Evolutionary conservation across 2,888 invertebrate species (phyloP), one percentile per base, ranked within the genome.

Genomic region (Agriotes lineatus): DNA sequence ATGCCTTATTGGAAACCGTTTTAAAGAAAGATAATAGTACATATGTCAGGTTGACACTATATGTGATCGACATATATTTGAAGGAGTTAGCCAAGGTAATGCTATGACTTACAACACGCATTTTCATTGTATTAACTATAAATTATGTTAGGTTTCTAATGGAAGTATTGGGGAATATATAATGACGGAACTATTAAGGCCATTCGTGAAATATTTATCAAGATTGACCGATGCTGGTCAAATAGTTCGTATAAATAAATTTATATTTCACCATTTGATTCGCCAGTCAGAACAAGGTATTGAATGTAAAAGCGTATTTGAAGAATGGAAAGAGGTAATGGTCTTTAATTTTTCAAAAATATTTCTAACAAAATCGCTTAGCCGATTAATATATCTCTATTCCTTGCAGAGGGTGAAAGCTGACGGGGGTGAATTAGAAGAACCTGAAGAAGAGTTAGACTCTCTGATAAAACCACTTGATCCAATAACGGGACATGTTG

Each of bases 11-110:
- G 67, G 82, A 87, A 75, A 85, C 90, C 67, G 74, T 94, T 78
- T 74, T 91, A 59, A 80, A 81, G 63, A 59, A 65, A 0, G 85
- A 85, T 60, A 86, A 86, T 0, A 86, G 87, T 30, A 87, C 87
- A 54, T 88, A 91, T 0, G 78, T 88, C 16, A 95, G 96, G 0
- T 85, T 98, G 72, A 88, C 90, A 52, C 87, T 95, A 80, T 97
- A 98, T 80, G 84, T 96, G 42, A 86, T 90, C 3, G 96, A 97
- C 74, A 89, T 97, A 44, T 96, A 90, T 80, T 85, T 96, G 48
- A 96, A 96, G 79, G 98, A 98, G 84, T 81, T 98, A 54, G 90
- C 95, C 0, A 95, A 95, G 87, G 94, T 94, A 69, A 86, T 35
- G 12, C 14, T 20, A 14, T 45, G 33, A 18, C 19, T 10, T 44